phyloP scores from a whole-genome alignment of 2,113 vertebrate species.

The Irena cyanogastra region DNA sequence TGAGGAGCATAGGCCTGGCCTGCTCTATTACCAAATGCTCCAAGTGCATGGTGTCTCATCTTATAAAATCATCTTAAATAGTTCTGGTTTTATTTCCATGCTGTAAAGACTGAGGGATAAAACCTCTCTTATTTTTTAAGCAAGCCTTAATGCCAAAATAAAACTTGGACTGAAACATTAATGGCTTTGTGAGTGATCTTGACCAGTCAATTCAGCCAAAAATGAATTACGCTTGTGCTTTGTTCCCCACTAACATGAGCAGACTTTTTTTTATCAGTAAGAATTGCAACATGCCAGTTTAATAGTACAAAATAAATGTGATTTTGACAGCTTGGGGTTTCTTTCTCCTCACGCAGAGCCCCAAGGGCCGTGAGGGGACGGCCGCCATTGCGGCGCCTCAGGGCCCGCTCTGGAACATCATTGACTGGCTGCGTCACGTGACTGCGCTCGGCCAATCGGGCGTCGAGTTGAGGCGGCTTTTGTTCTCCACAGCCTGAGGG shows the following conservation, averaged over 20 bases:
- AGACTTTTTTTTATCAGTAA: accelerated
- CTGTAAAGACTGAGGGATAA: background rate
- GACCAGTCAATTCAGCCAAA: accelerated
- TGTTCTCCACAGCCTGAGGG: background rate
- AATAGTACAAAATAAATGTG: background rate
- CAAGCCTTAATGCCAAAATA: background rate
- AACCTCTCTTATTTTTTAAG: background rate
- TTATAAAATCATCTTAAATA: background rate
- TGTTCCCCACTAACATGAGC: background rate
- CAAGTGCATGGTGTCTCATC: background rate
- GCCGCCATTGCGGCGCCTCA: background rate
- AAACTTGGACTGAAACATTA: background rate
- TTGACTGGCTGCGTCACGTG: background rate
- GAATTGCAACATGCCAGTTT: accelerated
- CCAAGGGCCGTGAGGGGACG: accelerated
- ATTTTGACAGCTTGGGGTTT: accelerated
- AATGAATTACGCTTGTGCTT: accelerated
- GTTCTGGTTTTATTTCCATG: background rate
- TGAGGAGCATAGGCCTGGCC: background rate
- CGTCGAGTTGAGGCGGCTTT: background rate
- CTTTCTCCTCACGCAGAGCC: background rate
- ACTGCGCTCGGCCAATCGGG: background rate
- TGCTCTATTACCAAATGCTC: background rate
- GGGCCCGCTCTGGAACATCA: accelerated
- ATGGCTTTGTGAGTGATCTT: background rate